phyloP scores from a whole-genome alignment of 2,888 invertebrate genomes.

The Hyles lineata region DNA sequence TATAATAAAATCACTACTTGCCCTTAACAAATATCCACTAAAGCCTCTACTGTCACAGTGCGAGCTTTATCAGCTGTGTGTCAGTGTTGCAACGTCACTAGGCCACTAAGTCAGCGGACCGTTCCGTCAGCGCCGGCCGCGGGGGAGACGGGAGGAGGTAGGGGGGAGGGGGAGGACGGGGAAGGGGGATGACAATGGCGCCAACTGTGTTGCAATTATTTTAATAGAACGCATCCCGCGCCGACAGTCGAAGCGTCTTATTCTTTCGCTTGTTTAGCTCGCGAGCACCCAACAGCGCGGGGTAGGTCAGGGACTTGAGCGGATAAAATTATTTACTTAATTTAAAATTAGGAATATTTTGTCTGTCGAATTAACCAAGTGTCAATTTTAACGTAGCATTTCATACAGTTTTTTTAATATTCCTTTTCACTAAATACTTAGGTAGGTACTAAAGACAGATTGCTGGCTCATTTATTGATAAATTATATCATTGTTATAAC shows the following conservation, averaged over 20 bases:
- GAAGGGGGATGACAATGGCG: background rate
- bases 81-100: background rate
- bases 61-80: background rate
- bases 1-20: no score
- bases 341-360: no score
- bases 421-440: no score
- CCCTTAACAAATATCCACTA: no score
- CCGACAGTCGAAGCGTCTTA: conserved; percentile 56
- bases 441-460: no score
- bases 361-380: no score
- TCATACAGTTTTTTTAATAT: no score
- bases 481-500: no score
- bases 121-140: background rate
- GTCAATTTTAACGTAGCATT: no score
- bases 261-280: conserved; percentile 62
- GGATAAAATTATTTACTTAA: no score
- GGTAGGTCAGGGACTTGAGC: no score
- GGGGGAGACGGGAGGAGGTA: background rate
- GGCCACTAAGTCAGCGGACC: background rate
- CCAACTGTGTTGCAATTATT: conserved; percentile 68
- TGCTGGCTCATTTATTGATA: no score
- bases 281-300: background rate
- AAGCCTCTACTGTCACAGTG: background rate
- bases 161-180: background rate
- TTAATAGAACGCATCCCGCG: conserved; percentile 63